Evolutionary conservation across 92 coral and sea anemone species (phyloP), one percentile per base, ranked within the genome.

Genomic region (Epizoanthus stellaris): DNA sequence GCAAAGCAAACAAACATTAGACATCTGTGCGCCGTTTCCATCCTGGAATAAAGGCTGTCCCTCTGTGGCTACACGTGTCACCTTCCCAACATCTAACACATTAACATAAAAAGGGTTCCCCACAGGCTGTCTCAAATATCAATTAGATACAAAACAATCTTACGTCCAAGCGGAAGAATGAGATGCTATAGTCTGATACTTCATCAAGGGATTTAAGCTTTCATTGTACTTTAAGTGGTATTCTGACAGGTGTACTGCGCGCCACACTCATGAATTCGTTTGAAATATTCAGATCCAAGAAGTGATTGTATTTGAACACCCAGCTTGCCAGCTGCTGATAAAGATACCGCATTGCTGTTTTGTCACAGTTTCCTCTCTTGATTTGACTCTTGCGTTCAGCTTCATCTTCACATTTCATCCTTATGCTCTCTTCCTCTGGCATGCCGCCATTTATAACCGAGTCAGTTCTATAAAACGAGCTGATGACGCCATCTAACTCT

Each of bases 271-370:
- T 47, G 39, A 68, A 16, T 68, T 68, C 73, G 5, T 38, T 45
- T 13, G 52, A 68, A 68, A 68, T 15, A 10, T 39, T 15, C 20
- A 68, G 73, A 6, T 25, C 73, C 49, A 68, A 68, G 52, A 34
- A 68, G 47, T 36, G 20, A 1, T 19, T 38, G 13, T 38, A 39
- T 68, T 68, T 68, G 3, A 68, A 4, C 0, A 15, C 73, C 73
- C 73, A 68, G 11, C 21, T 38, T 40, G 73, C 73, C 52, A 68
- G 73, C 73, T 68, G 52, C 73, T 68, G 73, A 68, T 68, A 68
- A 16, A 68, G 73, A 68, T 68, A 68, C 12, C 56, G 56, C 73
- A 38, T 2, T 68, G 45, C 4, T 23, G 36, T 34, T 67, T 17
- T 30, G 12, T 67, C 72, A 67, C 6, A 67, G 42, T 1, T 52